A percentile compares a stretch with the other conserved stretches of the same genome.
phyloP scores from a whole-genome alignment of 92 coral and sea anemone species.

The Epizoanthus fatuus region DNA sequence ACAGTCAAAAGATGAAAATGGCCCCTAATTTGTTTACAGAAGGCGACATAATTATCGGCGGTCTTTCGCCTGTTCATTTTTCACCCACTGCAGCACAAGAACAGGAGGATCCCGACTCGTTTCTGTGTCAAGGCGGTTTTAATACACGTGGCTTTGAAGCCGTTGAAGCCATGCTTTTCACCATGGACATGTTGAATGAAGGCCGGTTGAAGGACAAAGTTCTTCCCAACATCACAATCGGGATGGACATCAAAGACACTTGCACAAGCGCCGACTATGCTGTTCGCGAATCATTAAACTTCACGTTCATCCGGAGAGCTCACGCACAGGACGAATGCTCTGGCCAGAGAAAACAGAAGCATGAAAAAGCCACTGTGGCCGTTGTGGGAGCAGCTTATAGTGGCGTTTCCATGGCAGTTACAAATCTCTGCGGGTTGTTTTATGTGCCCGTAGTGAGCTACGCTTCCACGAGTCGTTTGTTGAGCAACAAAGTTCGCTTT shows the following conservation, averaged over 20 bases:
- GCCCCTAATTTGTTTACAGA: constrained; percentile 62
- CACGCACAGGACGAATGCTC: constrained; percentile 72
- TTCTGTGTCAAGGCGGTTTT: constrained; percentile 75
- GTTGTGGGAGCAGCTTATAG: constrained; percentile 93
- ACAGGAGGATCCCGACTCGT: constrained; percentile 69
- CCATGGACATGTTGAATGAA: constrained; percentile 90
- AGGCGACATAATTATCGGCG: constrained; percentile 91
- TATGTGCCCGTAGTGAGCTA: constrained; percentile 88
- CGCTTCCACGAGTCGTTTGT: constrained; percentile 86
- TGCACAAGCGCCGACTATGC: constrained; percentile 91
- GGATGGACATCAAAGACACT: constrained; percentile 91
- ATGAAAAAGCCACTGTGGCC: constrained; percentile 71
- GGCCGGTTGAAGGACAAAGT: constrained; percentile 76
- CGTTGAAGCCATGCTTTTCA: constrained; percentile 90
- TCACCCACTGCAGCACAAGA: constrained; percentile 83
- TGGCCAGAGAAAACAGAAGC: constrained; percentile 20
- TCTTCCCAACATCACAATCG: constrained; percentile 89
- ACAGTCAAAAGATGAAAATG: constrained; percentile 18
- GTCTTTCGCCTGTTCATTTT: constrained; percentile 92
- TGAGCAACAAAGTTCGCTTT: constrained; percentile 84
- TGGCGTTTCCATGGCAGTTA: constrained; percentile 92
- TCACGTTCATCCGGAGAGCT: constrained; percentile 83
- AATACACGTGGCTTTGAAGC: constrained; percentile 92
- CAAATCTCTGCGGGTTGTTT: constrained; percentile 87
- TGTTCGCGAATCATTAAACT: constrained; percentile 89